These are phyloP conservation scores for Caenorhabditis virilis DNA, from an alignment of 2,888 invertebrate genomes.

Conservation along the genomic window DNA sequence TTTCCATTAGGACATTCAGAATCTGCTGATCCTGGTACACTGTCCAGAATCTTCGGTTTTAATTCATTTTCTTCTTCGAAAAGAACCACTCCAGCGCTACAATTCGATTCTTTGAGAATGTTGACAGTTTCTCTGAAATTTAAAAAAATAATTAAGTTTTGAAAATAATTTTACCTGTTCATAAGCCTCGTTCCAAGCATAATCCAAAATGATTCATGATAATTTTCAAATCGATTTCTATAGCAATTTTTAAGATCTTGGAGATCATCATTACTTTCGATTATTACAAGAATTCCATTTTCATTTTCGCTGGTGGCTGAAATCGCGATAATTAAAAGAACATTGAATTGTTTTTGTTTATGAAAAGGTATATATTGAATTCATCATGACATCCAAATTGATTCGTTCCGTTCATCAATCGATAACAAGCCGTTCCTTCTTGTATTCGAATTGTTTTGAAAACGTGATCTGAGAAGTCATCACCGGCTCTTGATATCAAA, in stretches of 20 bases:
- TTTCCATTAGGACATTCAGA: slow-evolving; percentile 57
- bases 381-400: slow-evolving; percentile 92
- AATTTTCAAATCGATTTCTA: slow-evolving; percentile 25
- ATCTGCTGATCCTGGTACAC: slow-evolving; percentile 51
- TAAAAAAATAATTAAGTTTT: too few species aligned
- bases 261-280: slow-evolving; percentile 35
- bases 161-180: slow-evolving; percentile 16
- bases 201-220: slow-evolving; percentile 36
- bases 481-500: too few species aligned
- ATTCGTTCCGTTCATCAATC: slow-evolving; percentile 89
- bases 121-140: slow-evolving; percentile 18
- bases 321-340: too few species aligned
- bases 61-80: slow-evolving; percentile 7
- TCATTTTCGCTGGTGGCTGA: slow-evolving; percentile 32
- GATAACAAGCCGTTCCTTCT: slow-evolving; percentile 76
- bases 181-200: slow-evolving; percentile 27
- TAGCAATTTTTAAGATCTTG: slow-evolving; percentile 18
- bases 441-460: slow-evolving; percentile 12
- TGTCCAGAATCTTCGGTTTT: slow-evolving; percentile 2
- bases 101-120: slow-evolving; percentile 14
- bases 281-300: slow-evolving; percentile 47
- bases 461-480: slow-evolving; percentile 31
- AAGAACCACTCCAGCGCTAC: slow-evolving; percentile 24
- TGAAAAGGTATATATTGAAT: too few species aligned
- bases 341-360: too few species aligned